Evolutionary conservation across 2,113 vertebrate genomes (phyloP).

Genomic region (Spilogale gracilis): DNA sequence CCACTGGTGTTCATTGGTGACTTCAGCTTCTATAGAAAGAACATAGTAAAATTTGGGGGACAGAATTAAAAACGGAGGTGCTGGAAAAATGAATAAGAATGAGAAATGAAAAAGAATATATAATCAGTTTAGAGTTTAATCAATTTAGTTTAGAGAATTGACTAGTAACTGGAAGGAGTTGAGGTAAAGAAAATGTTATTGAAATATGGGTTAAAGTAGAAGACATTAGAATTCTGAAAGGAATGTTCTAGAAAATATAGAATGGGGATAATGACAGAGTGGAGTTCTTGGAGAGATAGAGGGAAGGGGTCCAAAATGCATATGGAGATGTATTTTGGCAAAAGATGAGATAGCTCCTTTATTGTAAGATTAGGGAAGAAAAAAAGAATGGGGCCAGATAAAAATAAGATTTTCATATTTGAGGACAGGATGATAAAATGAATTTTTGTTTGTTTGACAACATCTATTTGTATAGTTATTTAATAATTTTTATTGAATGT

Average conservation of each 20-base stretch:
- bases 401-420: not conserved
- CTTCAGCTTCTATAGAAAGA: not conserved
- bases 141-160: not conserved
- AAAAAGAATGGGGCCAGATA: not conserved
- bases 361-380: not conserved
- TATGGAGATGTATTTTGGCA: not conserved
- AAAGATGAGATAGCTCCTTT: not conserved
- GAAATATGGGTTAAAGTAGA: not conserved
- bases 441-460: not conserved
- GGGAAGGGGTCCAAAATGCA: not conserved
- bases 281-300: not conserved
- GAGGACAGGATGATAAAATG: not conserved
- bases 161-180: not conserved
- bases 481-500: not conserved
- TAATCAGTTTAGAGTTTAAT: not conserved
- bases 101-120: not conserved
- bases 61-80: not conserved
- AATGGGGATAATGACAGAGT: not conserved
- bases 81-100: not conserved
- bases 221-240: not conserved
- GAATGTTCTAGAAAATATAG: not conserved
- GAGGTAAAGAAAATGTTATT: not conserved
- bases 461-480: not conserved
- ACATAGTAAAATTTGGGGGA: not conserved
- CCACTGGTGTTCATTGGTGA: not conserved